Conservation (phyloP, 2,797 vertebrate genomes). For the Sebastes iracundus region DNA sequence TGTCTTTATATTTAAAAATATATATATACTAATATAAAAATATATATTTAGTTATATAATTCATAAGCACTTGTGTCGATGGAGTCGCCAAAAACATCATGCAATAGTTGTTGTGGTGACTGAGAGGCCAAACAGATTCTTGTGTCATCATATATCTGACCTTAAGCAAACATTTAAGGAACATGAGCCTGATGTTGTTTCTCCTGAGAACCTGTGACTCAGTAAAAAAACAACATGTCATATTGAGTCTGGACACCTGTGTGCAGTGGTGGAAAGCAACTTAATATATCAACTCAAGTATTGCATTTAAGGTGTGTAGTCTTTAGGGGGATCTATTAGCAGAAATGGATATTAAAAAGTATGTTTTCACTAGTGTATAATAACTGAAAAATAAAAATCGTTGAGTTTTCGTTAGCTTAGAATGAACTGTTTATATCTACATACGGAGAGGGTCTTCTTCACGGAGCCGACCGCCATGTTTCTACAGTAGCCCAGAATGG, state of each 20-base stretch:
- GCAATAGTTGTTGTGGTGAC: neutral
- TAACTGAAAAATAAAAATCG: too few species aligned
- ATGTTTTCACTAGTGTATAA: too few species aligned
- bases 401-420: too few species aligned
- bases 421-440: too few species aligned
- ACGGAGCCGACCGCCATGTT: too few species aligned
- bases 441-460: too few species aligned
- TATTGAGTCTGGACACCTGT: too few species aligned
- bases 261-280: too few species aligned
- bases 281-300: neutral
- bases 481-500: too few species aligned
- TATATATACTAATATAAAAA: neutral
- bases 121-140: neutral
- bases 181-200: neutral
- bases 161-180: slow-evolving; percentile 9
- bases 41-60: neutral
- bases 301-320: neutral
- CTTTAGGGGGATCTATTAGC: too few species aligned
- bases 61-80: neutral
- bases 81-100: neutral
- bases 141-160: slow-evolving; percentile 2
- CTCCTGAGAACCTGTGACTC: neutral
- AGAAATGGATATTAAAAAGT: too few species aligned
- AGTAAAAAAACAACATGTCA: neutral
- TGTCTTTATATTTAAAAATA: neutral